Percentiles rank a stretch among this genome's conserved stretches.
These are phyloP conservation scores for Oceanites oceanicus DNA, from an alignment of 2,113 vertebrate genomes.

Conservation along the genomic window DNA sequence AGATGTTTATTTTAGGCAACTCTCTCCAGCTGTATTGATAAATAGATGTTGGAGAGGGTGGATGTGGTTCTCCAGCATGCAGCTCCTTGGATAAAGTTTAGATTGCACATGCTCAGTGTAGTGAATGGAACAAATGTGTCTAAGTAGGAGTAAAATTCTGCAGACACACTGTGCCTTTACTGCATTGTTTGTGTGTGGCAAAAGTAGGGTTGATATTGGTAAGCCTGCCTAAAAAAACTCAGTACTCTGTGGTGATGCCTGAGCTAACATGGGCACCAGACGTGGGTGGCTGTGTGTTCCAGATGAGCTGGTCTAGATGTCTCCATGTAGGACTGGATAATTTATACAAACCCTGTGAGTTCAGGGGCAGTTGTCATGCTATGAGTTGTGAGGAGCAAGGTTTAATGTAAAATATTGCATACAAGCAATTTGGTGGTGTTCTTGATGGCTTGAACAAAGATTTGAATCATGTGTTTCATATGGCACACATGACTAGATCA, in stretches of 20 bases:
- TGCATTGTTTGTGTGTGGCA: not conserved
- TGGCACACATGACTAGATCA: accelerated
- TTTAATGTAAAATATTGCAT: not conserved
- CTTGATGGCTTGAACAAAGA: not conserved
- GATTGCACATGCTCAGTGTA: not conserved
- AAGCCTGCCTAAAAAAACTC: not conserved
- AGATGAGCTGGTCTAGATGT: not conserved
- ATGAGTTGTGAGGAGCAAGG: not conserved
- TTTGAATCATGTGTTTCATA: not conserved
- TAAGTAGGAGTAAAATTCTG: not conserved
- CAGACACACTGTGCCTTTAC: not conserved
- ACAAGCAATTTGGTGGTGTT: not conserved
- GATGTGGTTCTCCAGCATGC: not conserved
- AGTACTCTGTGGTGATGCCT: not conserved
- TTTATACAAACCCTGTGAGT: not conserved
- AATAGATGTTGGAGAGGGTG: not conserved
- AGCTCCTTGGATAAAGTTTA: not conserved
- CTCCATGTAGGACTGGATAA: not conserved
- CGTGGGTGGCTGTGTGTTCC: not conserved
- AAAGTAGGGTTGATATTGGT: not conserved
- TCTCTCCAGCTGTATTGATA: not conserved
- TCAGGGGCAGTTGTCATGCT: not conserved
- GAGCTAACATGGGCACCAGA: not conserved
- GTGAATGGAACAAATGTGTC: not conserved
- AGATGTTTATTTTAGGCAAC: conserved; percentile 20